These are phyloP conservation scores for Polydrusus cervinus DNA, from an alignment of 2,888 invertebrate species.

Conservation along the genomic window DNA sequence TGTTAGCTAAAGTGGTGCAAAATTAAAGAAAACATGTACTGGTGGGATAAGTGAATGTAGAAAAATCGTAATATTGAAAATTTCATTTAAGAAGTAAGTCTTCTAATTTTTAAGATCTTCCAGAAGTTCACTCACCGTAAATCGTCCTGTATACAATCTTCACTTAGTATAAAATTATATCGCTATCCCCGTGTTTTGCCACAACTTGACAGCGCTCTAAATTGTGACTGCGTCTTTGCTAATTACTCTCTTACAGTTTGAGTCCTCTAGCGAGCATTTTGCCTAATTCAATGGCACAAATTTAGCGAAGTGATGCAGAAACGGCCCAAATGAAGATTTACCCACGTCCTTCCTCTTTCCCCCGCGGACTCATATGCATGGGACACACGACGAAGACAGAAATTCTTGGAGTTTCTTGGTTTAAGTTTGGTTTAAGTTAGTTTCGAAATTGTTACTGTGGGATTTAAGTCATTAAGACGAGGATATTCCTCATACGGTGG, in stretches of 20 bases:
- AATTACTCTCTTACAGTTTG: slow-evolving; percentile 16
- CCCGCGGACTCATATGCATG: neutral
- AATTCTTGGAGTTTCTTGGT: slow-evolving; percentile 25
- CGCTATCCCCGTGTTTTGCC: no score
- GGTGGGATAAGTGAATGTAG: no score
- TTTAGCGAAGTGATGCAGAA: slow-evolving; percentile 12
- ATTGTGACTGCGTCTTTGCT: neutral
- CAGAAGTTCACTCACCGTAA: no score
- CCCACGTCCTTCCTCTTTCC: neutral
- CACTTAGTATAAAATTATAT: no score
- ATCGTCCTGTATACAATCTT: no score
- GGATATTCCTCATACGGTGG: slow-evolving; percentile 7
- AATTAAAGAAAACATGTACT: no score
- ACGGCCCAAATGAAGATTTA: slow-evolving; percentile 11
- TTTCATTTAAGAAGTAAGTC: no score
- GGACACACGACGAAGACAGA: slow-evolving; percentile 17
- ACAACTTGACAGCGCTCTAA: no score
- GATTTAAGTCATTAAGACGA: slow-evolving; percentile 25
- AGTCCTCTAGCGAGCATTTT: slow-evolving; percentile 11
- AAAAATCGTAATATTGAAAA: no score
- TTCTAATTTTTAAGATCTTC: no score
- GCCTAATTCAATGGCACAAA: slow-evolving; percentile 8
- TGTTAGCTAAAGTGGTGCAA: no score
- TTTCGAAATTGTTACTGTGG: slow-evolving; percentile 21
- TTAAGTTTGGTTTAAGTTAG: slow-evolving; percentile 22